Conservation (phyloP, 2,797 vertebrate genomes). For the Vireo griseus region DNA sequence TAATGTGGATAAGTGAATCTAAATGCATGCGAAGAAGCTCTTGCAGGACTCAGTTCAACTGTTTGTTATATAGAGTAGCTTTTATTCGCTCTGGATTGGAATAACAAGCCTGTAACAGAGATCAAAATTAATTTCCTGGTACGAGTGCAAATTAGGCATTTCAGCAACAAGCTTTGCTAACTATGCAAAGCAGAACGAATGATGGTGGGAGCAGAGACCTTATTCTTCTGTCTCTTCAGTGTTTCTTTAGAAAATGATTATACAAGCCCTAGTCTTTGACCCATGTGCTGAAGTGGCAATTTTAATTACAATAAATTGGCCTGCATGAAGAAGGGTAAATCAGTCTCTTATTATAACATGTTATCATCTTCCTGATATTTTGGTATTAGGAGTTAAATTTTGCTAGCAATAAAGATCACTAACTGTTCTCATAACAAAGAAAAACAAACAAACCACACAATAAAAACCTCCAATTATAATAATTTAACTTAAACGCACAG, state of each 20-base stretch:
- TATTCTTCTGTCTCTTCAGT: neutral
- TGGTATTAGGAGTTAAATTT: neutral
- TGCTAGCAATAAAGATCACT: neutral
- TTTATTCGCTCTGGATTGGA: neutral
- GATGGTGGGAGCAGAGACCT: neutral
- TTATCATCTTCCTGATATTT: neutral
- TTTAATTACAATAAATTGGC: slow-evolving; percentile 41
- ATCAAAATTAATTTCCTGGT: slow-evolving; percentile 25
- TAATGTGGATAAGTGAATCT: neutral
- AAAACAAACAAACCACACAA: neutral
- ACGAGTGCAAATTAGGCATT: neutral
- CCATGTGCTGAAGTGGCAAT: neutral
- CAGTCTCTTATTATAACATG: neutral
- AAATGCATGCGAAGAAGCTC: neutral
- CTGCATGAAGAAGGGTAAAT: neutral
- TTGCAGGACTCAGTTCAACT: neutral
- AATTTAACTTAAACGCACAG: neutral
- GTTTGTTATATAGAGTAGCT: neutral
- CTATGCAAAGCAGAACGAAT: neutral
- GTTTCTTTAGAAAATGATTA: slow-evolving; percentile 32
- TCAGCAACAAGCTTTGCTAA: slow-evolving; percentile 2
- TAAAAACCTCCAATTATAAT: neutral
- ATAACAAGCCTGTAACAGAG: neutral
- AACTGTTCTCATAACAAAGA: neutral
- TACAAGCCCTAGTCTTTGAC: slow-evolving; percentile 27